Evolutionary conservation across 23 tunicate genomes (phyloP).

Genomic region (Clavelina lepadiformis): DNA sequence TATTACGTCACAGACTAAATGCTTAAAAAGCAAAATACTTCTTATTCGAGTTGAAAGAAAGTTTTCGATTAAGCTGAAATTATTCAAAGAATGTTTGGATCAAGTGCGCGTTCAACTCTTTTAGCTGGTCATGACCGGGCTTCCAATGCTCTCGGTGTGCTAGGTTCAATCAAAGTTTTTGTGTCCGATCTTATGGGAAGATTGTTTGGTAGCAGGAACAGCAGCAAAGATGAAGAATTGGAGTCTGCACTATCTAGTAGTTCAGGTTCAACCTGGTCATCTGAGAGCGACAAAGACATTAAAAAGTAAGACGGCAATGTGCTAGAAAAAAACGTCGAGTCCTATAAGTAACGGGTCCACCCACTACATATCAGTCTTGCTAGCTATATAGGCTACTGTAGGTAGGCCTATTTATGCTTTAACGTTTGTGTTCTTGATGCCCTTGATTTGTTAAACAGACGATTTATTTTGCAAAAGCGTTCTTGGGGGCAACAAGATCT

Average conservation of each 20-base stretch:
- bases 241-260: neutral
- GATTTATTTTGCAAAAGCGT: conserved; percentile 32
- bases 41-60: no score
- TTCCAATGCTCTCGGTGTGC: no score
- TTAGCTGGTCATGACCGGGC: no score
- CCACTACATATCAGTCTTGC: neutral
- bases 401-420: no score
- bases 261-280: conserved; percentile 33
- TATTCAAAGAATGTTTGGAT: no score
- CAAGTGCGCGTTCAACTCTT: no score
- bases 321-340: neutral
- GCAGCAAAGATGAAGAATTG: neutral
- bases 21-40: no score
- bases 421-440: no score
- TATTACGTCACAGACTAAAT: no score
- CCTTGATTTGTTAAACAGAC: conserved; percentile 30
- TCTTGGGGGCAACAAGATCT: conserved; percentile 24
- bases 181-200: no score
- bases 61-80: no score
- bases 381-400: neutral
- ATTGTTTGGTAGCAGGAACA: neutral
- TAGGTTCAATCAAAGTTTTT: no score
- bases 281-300: conserved; percentile 29
- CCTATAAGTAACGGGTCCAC: neutral
- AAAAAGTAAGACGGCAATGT: conserved; percentile 35